Base-by-base conservation (phyloP, 2,888 invertebrate genomes). In the Tridacna gigas region DNA sequence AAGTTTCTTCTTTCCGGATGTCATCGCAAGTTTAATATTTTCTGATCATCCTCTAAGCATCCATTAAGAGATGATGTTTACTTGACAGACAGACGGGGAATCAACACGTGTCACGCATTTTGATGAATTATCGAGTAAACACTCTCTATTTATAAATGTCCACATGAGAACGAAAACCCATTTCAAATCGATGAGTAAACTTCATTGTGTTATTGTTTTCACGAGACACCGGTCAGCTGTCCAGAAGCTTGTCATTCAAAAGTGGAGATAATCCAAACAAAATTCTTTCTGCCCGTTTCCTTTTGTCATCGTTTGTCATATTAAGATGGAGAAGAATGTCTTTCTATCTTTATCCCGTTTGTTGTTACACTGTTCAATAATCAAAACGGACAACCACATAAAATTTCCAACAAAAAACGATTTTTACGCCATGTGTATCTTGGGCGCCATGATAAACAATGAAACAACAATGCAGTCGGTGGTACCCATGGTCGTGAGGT, bases 161-260 rank as follows among this genome's bases (percentile, higher is more conserved):
- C 71, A 22, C 71, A 71, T 51, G 71, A 51, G 71, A 71, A 48
- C 71, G 51, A 71, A 47, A 71, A 48, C 22, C 71, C 71, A 71
- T 71, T 71, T 51, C 71, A 71, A 71, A 71, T 71, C 71, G 51
- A 71, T 71, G 71, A 71, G 71, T 71, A 71, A 71, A 71, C 22
- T 71, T 25, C 51, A 47, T 51, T 48, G 51, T 71, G 26, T 71
- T 71, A 51, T 71, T 71, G 71, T 71, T 71, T 71, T 71, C 71
- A 71, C 71, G 47, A 51, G 71, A 71, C 71, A 25, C 71, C 71
- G 71, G 71, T 71, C 71, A 71, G 71, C 28, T 71, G 51, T 48
- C 71, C 71, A 37, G 71, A 71, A 51, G 51, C 51, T 51, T 71
- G 71, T 71, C 71, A 71, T 71, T 71, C 71, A 71, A 15, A 51